phyloP scores from a whole-genome alignment of 2,888 invertebrate genomes.

The Eupithecia subfuscata region DNA sequence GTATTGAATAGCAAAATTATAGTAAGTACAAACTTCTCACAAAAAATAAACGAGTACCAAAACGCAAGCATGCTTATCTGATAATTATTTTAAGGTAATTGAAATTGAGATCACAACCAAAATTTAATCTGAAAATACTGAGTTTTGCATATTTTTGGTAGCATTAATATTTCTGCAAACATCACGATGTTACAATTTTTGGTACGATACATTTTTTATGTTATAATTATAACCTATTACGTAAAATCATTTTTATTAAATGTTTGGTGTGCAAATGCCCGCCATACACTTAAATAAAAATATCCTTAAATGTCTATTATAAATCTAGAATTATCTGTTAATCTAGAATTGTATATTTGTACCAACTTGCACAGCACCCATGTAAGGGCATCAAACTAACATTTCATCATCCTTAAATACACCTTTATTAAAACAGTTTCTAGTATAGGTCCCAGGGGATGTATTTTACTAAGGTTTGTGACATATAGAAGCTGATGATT shows the following conservation, averaged over 20 bases:
- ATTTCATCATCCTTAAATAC: not conserved
- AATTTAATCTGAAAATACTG: conserved; percentile 4
- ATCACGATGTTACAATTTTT: conserved; percentile 6
- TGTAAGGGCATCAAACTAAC: not conserved
- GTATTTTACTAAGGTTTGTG: not conserved
- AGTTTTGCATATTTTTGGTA: conserved; percentile 7
- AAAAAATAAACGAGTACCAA: not conserved
- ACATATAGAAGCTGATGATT: not conserved
- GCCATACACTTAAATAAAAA: not conserved
- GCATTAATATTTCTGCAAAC: not conserved
- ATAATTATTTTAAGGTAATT: not conserved
- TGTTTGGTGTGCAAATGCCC: too few species aligned
- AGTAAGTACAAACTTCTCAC: conserved; percentile 1
- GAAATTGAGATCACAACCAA: not conserved
- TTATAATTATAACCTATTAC: not conserved
- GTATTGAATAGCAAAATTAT: not conserved
- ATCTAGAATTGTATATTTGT: not conserved
- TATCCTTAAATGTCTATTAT: not conserved
- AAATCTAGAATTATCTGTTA: not conserved
- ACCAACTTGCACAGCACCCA: not conserved
- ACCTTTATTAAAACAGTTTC: not conserved
- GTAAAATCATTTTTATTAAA: not conserved
- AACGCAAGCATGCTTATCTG: not conserved
- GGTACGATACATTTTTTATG: not conserved
- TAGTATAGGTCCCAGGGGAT: not conserved